Base-by-base conservation (phyloP, 2,888 invertebrate genomes). In the Liodrosophila aerea region DNA sequence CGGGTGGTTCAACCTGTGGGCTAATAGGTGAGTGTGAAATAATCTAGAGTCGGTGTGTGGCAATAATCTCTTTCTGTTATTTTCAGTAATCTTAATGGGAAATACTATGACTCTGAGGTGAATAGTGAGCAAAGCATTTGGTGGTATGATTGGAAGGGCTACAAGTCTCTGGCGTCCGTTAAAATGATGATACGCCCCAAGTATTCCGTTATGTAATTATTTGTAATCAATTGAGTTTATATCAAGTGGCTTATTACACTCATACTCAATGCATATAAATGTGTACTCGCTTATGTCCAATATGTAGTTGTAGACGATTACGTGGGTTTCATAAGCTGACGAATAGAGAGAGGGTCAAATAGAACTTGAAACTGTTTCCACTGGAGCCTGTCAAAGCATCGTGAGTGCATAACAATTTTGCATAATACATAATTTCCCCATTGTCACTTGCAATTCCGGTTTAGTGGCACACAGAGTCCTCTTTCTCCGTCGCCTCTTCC, bases 401-500 rank as follows among this genome's bases (percentile, higher is more conserved):
- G 37, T 49, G 43, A 51, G 57, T 40, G 33, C 44, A 57, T 27
- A 41, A 30, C 29, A 70, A 73, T 61, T 78, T 76, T 63, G 61
- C 58, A 76, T 69, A 62, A 74, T 76, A 61, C 64, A 66, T 76
- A 76, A 74, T 69, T 76, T 80, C 46, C 59, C 63, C 56, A 67
- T 66, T 68, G 81, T 66, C 65, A 60, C 63, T 64, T 62, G 57
- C 7, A 27, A 44, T 64, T 63, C 40, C 46, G 13, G 18, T 59
- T 58, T 41, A 29, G 12, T 40, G 43, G 11, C 57, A 45, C 43
- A 33, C 12, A 29, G 31, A 15, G 30, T 33, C 34, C 31, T 30
- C 4, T 7, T 7, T 7, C 15, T 22, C 7, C 29, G n/a, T n/a
- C n/a, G n/a, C n/a, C n/a, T n/a, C n/a, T n/a, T n/a, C n/a, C n/a